Conservation (phyloP, 2,888 invertebrate species). For the Geotrupes spiniger region DNA sequence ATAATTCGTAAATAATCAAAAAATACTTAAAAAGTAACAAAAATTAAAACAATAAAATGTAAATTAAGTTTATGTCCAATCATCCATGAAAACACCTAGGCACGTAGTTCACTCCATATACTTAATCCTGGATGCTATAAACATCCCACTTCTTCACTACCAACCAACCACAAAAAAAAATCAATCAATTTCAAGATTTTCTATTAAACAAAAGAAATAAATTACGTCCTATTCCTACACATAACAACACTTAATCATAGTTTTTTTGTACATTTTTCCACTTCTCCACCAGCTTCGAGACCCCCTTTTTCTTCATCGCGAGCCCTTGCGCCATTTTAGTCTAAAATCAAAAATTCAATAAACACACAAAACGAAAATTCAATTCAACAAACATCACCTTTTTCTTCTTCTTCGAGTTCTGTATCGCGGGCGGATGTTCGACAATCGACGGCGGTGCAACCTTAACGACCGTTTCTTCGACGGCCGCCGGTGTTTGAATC, state of each 20-base stretch:
- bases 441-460: constrained; percentile 15
- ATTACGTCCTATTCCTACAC: no score
- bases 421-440: constrained; percentile 33
- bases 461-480: constrained; percentile 10
- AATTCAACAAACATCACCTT: constrained; percentile 40
- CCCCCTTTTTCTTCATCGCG: constrained; percentile 66
- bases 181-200: no score
- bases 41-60: no score
- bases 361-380: not conserved
- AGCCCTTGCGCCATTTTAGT: constrained; percentile 57
- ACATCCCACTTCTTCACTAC: no score
- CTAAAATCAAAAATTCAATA: constrained; percentile 43
- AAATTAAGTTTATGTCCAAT: no score
- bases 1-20: no score
- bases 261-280: constrained; percentile 69
- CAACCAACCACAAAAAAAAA: no score
- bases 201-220: no score
- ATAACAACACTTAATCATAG: constrained; percentile 35
- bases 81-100: no score
- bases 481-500: constrained; percentile 30
- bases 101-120: no score
- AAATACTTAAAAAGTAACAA: no score
- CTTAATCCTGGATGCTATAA: no score
- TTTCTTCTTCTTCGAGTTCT: constrained; percentile 50
- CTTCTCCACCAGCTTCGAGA: constrained; percentile 66